A percentile compares a stretch with the other conserved stretches of the same genome.
phyloP scores from a whole-genome alignment of 2,888 invertebrate species.

The Apamea epomidion region DNA sequence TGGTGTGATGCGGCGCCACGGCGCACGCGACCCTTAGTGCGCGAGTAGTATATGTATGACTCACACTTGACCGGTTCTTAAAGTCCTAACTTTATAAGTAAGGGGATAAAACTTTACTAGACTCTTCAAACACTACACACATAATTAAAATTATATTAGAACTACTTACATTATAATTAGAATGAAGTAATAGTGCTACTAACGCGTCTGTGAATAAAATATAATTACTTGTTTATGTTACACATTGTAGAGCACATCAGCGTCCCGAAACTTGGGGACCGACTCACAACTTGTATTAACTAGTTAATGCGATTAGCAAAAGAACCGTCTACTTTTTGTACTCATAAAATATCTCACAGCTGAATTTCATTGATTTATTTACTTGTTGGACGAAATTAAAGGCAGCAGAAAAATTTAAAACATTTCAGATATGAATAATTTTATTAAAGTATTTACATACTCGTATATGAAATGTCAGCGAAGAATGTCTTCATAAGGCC shows the following conservation, averaged over 20 bases:
- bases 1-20: neutral
- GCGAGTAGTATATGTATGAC: neutral
- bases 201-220: conserved; percentile 40
- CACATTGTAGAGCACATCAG: conserved; percentile 58
- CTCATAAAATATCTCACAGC: conserved; percentile 32
- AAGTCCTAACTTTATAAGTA: conserved; percentile 22
- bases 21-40: neutral
- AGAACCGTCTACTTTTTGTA: conserved; percentile 29
- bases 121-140: conserved; percentile 31
- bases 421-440: neutral
- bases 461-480: neutral
- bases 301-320: conserved; percentile 51
- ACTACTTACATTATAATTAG: conserved; percentile 45
- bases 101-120: conserved; percentile 6
- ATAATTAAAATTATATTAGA: conserved; percentile 23
- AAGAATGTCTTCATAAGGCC: conserved; percentile 11
- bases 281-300: conserved; percentile 46
- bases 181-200: conserved; percentile 40
- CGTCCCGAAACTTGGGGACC: conserved; percentile 52
- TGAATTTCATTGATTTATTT: neutral
- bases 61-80: conserved; percentile 9
- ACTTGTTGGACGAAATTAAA: conserved; percentile 1
- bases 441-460: conserved; percentile 6
- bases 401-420: neutral
- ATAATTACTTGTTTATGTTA: conserved; percentile 57